Percentiles rank a stretch among this genome's conserved stretches.
These are phyloP conservation scores for Tanytarsus gracilentus DNA, from an alignment of 2,888 invertebrate species.

Conservation along the genomic window DNA sequence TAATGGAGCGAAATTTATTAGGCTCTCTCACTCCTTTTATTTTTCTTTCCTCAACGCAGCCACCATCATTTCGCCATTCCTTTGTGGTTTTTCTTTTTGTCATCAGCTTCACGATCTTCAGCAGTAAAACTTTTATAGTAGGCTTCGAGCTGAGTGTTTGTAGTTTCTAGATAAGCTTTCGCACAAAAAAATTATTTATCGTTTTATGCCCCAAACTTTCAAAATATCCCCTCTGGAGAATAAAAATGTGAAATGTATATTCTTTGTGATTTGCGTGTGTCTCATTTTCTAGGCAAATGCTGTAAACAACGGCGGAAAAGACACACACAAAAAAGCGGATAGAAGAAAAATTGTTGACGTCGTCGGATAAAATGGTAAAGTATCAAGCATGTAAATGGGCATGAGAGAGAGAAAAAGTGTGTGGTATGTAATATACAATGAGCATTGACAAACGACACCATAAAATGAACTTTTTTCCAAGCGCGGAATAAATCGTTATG, in stretches of 20 bases:
- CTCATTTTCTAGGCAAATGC: background rate
- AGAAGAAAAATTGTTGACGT: background rate
- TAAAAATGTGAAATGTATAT: background rate
- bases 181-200: too few species aligned
- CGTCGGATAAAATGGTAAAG: background rate
- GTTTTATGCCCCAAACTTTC: too few species aligned
- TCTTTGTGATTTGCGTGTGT: background rate
- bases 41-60: background rate
- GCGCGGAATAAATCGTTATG: too few species aligned
- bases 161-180: too few species aligned
- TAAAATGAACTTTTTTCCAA: constrained; percentile 4
- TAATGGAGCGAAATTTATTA: constrained; percentile 27
- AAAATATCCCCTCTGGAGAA: background rate
- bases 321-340: background rate
- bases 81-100: background rate
- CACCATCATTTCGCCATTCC: background rate
- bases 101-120: background rate
- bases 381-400: constrained; percentile 17
- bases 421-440: too few species aligned
- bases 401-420: background rate
- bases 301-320: background rate
- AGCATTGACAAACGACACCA: constrained; percentile 12
- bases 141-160: too few species aligned
- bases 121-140: background rate
- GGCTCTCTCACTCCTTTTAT: background rate